These are phyloP conservation scores for Nerophis lumbriciformis DNA, from an alignment of 2,113 vertebrate species.

Conservation along the genomic window DNA sequence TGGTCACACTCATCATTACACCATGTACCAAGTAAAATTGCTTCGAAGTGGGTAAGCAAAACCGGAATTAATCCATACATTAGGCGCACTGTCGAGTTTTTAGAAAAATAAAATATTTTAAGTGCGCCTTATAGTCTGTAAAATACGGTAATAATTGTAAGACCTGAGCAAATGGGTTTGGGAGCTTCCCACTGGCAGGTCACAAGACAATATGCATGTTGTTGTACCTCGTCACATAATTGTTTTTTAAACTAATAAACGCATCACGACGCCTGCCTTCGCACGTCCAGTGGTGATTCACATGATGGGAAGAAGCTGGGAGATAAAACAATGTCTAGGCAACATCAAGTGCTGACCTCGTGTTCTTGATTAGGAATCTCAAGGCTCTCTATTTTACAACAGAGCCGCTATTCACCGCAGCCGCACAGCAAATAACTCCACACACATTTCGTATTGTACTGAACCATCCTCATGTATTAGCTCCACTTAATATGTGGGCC, in stretches of 20 bases:
- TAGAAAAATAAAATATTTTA: too few species aligned
- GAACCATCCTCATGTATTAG: conserved; percentile 13
- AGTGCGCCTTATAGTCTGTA: too few species aligned
- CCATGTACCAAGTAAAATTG: too few species aligned
- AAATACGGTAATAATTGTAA: too few species aligned
- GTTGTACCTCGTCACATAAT: conserved; percentile 6
- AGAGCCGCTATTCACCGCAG: conserved; percentile 51
- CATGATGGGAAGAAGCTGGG: conserved; percentile 10
- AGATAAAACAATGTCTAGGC: conserved; percentile 39
- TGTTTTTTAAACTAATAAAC: neutral
- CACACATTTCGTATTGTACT: conserved; percentile 34
- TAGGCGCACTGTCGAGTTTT: too few species aligned
- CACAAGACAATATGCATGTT: neutral
- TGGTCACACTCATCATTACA: too few species aligned
- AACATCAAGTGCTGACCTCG: conserved; percentile 42
- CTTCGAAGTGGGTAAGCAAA: too few species aligned
- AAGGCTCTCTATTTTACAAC: conserved; percentile 34
- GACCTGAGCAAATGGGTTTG: neutral
- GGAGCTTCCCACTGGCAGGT: neutral
- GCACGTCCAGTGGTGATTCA: neutral
- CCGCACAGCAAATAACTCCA: conserved; percentile 11
- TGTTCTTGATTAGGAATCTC: conserved; percentile 45
- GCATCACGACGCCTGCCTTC: neutral
- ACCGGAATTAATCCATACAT: too few species aligned
- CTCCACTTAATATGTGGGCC: conserved; percentile 1